Base-by-base conservation (phyloP, 1,140 invertebrate species). In the Ooceraea biroi region DNA sequence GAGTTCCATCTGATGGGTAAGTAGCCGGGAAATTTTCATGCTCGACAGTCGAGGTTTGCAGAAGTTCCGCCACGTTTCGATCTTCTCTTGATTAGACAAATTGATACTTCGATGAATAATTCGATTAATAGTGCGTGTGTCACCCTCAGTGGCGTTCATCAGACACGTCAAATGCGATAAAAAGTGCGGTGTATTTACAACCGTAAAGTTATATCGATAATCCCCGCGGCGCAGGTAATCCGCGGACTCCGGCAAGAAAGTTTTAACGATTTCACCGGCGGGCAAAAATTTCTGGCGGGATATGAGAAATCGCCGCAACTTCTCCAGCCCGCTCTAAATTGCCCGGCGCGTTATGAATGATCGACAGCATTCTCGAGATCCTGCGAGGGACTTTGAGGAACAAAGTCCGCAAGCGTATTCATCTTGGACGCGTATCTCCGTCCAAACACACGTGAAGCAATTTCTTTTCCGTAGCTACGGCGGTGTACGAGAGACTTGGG, bases 251-350 rank as follows among this genome's bases (percentile, higher is more conserved):
- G 27, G 46, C 60, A 77, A 77, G 73, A 77, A 76, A 77, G 73
- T 77, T 77, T 66, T 77, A 77, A 66, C 73, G 73, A 77, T 77
- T 27, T 50, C 44, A 50, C 60, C 17, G 19, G 12, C 19, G 60
- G 44, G 44, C 60, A 65, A 77, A 77, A 77, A 77, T 77, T 77
- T 77, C 73, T n/a, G 10, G 25, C 73, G 14, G 44, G 46, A 77
- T 77, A 77, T 77, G 60, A 77, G 73, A 77, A 77, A 77, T 77
- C 73, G 44, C 19, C 27, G 60, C 50, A 77, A 77, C 60, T 77
- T 77, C 65, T 17, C 22, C 73, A n/a, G 72, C n/a, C 57, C 60
- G 48, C 65, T 66, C 25, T 44, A 50, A 77, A 77, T 66, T 50
- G 46, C 44, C 65, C 50, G 60, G 12, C 73, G 27, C 63, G 48